Percentiles rank a stretch among this genome's conserved stretches.
Conservation (phyloP, 2,113 vertebrate species). For the Muntiacus reevesi region DNA sequence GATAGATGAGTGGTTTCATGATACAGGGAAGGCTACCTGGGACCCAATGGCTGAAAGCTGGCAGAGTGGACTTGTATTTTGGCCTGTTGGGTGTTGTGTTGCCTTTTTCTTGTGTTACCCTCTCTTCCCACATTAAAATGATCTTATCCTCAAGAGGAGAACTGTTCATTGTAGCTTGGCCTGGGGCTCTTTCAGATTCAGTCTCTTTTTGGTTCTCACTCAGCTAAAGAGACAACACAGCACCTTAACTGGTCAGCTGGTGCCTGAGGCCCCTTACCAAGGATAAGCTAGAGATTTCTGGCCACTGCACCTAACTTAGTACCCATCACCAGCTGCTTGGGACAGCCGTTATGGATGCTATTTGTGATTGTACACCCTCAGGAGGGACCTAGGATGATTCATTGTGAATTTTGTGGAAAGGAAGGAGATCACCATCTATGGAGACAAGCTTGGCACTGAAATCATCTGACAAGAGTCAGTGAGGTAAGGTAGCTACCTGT, state of each 20-base stretch:
- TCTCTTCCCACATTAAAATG: neutral
- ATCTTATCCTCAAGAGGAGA: neutral
- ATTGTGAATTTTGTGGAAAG: neutral
- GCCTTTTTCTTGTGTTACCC: neutral
- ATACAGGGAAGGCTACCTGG: neutral
- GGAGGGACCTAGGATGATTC: neutral
- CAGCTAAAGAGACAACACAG: neutral
- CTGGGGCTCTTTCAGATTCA: neutral
- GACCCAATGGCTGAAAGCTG: neutral
- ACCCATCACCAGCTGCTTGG: neutral
- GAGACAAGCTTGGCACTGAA: neutral
- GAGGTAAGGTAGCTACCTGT: neutral
- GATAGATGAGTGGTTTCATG: neutral
- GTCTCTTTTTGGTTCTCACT: neutral
- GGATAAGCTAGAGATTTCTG: neutral
- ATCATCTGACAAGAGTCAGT: accelerated
- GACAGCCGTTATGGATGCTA: neutral
- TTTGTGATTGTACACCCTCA: neutral
- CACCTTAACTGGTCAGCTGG: neutral
- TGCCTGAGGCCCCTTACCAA: neutral
- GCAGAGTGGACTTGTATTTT: neutral
- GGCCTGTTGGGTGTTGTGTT: neutral
- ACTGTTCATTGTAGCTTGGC: neutral
- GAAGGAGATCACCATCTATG: neutral
- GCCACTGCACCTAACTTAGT: neutral